Evolutionary conservation across 2,797 vertebrate genomes (phyloP), one percentile per base, ranked within the genome.

Genomic region (Neopelma chrysocephalum): DNA sequence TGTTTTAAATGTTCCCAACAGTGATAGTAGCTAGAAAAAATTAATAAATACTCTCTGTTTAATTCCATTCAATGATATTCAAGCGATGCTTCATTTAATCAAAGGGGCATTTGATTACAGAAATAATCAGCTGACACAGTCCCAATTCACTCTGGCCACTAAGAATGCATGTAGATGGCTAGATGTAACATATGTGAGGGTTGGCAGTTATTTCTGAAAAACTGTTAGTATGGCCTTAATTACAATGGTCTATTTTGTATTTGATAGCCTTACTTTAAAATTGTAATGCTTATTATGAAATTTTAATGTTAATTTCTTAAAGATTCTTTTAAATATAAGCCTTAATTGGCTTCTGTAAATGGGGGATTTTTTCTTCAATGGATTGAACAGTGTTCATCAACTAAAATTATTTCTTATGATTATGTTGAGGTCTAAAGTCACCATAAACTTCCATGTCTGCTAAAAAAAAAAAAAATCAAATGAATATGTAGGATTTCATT

Each of bases 71-170:
- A 68, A 2, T 76, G 38, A 81, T 92, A 89, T 61, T 78, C 53
- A 61, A 83, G 68, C 3, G 0, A 69, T 89, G 81, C 21, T 91
- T 94, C 57, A 15, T 93, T 95, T 93, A 89, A 87, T 94, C 75
- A 73, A 89, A 94, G 86, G 47, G 36, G 50, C 5, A 1, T 95
- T 96, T 96, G 86, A 89, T 85, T 93, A 77, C 64, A 83, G 86
- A 95, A 95, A 69, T 92, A 89, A 90, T 82, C 91, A 93, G 42
- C 65, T 94, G 91, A 94, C 88, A 70, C 47, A 48, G 58, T 87
- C 64, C 34, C 57, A 73, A 14, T 94, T 94, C 81, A 84, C 77
- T 82, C 72, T 94, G 73, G 51, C 64, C 78, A 42, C 66, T 86
- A 68, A 93, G 34, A 82, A 42, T 82, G 42, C 64, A 34, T 58